phyloP scores from a whole-genome alignment of 2,113 vertebrate genomes.

The Anser cygnoides region DNA sequence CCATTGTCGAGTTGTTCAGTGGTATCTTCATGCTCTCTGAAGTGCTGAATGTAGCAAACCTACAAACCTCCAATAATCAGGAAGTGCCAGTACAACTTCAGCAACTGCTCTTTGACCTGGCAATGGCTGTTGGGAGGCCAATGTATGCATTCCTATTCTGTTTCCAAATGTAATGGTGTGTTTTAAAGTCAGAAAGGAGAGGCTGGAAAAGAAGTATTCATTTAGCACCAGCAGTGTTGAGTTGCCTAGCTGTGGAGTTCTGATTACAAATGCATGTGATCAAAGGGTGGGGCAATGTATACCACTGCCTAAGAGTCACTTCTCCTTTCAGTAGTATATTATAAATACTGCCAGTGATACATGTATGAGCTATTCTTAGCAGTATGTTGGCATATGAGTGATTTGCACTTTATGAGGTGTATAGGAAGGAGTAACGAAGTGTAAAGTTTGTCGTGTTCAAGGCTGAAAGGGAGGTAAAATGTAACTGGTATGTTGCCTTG shows the following conservation, averaged over 20 bases:
- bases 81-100: constrained; percentile 15
- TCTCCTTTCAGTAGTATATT: background rate
- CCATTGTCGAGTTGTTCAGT: background rate
- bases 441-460: background rate
- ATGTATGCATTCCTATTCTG: background rate
- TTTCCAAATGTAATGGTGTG: background rate
- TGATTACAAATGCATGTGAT: background rate
- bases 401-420: background rate
- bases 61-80: background rate
- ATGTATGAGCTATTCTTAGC: background rate
- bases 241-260: background rate
- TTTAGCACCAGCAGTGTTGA: background rate
- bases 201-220: background rate
- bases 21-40: background rate
- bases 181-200: background rate
- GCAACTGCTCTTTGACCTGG: constrained; percentile 48
- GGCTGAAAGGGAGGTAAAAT: background rate
- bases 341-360: background rate
- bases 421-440: background rate
- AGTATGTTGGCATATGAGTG: background rate
- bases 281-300: background rate
- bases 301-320: background rate
- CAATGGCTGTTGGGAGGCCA: background rate
- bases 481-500: background rate
- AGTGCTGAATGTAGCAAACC: background rate